Conservation (phyloP, 1,140 invertebrate genomes). For the Zelostemma sp. region DNA sequence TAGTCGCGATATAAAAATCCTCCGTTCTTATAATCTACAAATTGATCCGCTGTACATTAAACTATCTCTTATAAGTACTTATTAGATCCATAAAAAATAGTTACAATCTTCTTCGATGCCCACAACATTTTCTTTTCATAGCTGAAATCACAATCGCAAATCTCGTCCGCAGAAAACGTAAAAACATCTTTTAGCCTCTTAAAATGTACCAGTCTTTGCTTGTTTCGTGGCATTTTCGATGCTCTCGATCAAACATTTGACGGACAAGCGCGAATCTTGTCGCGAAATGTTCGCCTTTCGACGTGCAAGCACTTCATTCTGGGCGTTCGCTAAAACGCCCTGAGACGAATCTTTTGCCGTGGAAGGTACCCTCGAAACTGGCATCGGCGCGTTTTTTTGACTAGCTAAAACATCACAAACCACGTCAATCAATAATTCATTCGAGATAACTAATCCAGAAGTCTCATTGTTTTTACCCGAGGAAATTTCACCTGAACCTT, state of each 20-base stretch:
- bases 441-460: too few relatives aligned
- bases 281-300: conserved; percentile 74
- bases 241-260: conserved; percentile 90
- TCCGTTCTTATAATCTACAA: too few relatives aligned
- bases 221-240: conserved; percentile 92
- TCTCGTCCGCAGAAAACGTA: too few relatives aligned
- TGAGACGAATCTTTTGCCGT: conserved; percentile 69
- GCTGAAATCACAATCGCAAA: too few relatives aligned
- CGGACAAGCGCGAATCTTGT: conserved; percentile 85
- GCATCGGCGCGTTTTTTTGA: conserved; percentile 57
- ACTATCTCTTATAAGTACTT: too few relatives aligned
- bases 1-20: too few relatives aligned
- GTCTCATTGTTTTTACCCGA: neutral
- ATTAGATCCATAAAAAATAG: too few relatives aligned
- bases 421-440: too few relatives aligned
- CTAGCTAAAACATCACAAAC: conserved; percentile 52
- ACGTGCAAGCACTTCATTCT: conserved; percentile 73
- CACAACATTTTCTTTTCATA: too few relatives aligned
- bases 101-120: too few relatives aligned
- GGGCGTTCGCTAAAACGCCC: conserved; percentile 70
- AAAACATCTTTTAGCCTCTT: neutral
- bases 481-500: conserved; percentile 73
- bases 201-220: conserved; percentile 76
- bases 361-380: conserved; percentile 51
- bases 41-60: too few relatives aligned